A percentile compares a stretch with the other conserved stretches of the same genome.
phyloP scores from a whole-genome alignment of 2,113 vertebrate genomes.

The Pica pica region DNA sequence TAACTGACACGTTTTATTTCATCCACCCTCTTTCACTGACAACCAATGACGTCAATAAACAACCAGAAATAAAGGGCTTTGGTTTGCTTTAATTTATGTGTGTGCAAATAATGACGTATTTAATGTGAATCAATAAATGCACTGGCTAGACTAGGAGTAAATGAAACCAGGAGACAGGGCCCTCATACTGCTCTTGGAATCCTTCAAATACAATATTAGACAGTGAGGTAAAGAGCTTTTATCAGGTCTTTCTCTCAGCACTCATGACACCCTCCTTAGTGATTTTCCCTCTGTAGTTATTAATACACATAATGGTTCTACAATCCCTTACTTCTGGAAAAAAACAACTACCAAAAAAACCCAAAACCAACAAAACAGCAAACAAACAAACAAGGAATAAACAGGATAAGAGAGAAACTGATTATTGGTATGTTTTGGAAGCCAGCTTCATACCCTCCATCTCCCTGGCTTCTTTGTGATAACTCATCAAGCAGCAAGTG shows the following conservation, averaged over 20 bases:
- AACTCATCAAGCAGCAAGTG: neutral
- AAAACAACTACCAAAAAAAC: neutral
- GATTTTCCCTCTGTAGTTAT: neutral
- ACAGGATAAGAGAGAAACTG: neutral
- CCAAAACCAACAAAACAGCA: too few relatives aligned
- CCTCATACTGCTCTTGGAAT: neutral
- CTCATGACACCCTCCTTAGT: neutral
- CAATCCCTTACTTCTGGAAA: neutral
- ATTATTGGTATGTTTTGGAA: neutral
- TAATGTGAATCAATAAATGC: neutral
- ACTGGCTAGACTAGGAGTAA: neutral
- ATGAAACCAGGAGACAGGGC: neutral
- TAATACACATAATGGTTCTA: neutral
- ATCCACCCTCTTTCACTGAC: neutral
- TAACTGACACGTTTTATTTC: neutral
- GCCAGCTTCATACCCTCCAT: neutral
- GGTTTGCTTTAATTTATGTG: neutral
- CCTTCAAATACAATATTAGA: neutral
- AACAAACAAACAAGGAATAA: neutral
- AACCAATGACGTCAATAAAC: neutral
- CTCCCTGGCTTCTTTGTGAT: neutral
- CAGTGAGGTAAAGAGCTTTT: neutral
- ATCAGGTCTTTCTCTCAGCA: neutral
- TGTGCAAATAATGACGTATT: neutral
- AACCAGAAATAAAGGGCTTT: neutral